These are phyloP conservation scores for Elanus axillaris DNA, from an alignment of 2,113 vertebrate species.

Conservation along the genomic window DNA sequence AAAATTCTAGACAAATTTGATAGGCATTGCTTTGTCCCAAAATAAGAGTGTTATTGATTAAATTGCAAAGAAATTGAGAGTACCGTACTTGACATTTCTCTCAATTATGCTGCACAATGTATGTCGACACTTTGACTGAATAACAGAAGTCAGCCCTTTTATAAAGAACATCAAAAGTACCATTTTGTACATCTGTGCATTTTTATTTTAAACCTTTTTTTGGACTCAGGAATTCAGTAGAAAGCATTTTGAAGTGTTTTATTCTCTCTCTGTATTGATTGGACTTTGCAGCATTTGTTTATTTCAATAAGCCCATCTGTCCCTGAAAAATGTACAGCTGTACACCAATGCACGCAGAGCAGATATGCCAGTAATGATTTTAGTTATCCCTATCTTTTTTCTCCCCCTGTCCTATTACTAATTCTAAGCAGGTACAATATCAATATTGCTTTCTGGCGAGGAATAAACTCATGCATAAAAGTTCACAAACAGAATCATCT, in stretches of 20 bases:
- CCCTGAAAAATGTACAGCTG: slow-evolving; percentile 44
- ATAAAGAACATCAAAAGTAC: slow-evolving; percentile 40
- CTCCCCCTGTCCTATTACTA: not conserved
- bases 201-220: slow-evolving; percentile 55
- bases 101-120: slow-evolving; percentile 25
- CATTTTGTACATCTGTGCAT: slow-evolving; percentile 29
- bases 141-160: slow-evolving; percentile 44
- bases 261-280: slow-evolving; percentile 38
- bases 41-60: slow-evolving; percentile 15
- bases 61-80: slow-evolving; percentile 42
- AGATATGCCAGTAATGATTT: slow-evolving; percentile 49
- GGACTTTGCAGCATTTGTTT: slow-evolving; percentile 56
- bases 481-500: slow-evolving; percentile 33
- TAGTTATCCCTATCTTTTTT: slow-evolving; percentile 6
- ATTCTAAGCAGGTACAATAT: slow-evolving; percentile 65
- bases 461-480: slow-evolving; percentile 21
- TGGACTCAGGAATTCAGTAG: slow-evolving; percentile 25
- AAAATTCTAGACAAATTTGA: slow-evolving; percentile 5
- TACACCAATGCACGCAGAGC: slow-evolving; percentile 18
- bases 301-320: slow-evolving; percentile 58
- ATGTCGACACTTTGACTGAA: slow-evolving; percentile 37
- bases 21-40: slow-evolving; percentile 24
- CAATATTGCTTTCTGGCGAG: slow-evolving; percentile 32
- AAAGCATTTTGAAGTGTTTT: slow-evolving; percentile 47
- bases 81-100: slow-evolving; percentile 38